Conservation (phyloP, 2,797 vertebrate genomes). For the Enteromius trimaculatus region DNA sequence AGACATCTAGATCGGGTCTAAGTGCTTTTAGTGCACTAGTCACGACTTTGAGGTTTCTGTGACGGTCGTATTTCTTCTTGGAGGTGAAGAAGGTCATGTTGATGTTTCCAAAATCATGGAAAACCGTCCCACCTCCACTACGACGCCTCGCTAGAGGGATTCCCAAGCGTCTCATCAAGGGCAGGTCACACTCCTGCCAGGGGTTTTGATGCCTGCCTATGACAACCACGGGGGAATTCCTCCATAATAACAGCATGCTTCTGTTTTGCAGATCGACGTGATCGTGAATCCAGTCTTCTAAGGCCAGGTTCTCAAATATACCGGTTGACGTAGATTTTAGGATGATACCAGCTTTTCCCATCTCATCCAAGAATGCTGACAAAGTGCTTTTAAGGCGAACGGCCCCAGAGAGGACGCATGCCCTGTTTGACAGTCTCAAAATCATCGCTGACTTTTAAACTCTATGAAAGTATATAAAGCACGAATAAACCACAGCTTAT, state of each 20-base stretch:
- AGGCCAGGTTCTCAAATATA: slow-evolving; percentile 88
- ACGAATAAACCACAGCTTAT: not conserved
- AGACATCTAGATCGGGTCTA: slow-evolving; percentile 80
- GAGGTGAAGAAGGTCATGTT: slow-evolving; percentile 94
- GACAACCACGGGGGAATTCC: slow-evolving; percentile 86
- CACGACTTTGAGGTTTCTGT: slow-evolving; percentile 86
- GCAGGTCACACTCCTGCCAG: slow-evolving; percentile 90
- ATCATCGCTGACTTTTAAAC: slow-evolving; percentile 6
- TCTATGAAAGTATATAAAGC: not conserved
- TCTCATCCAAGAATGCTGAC: slow-evolving; percentile 31
- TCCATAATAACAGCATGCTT: slow-evolving; percentile 87
- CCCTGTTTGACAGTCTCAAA: slow-evolving; percentile 23
- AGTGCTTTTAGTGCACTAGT: slow-evolving; percentile 82
- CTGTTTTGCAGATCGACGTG: slow-evolving; percentile 78
- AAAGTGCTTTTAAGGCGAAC: slow-evolving; percentile 32
- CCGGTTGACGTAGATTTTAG: slow-evolving; percentile 85
- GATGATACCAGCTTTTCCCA: slow-evolving; percentile 70
- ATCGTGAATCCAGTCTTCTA: slow-evolving; percentile 95
- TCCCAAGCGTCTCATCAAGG: slow-evolving; percentile 77
- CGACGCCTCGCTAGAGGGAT: slow-evolving; percentile 86
- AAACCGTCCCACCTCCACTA: slow-evolving; percentile 94
- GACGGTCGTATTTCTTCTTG: slow-evolving; percentile 85
- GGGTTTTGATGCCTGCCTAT: slow-evolving; percentile 97
- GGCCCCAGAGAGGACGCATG: slow-evolving; percentile 1
- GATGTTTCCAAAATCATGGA: slow-evolving; percentile 93